Evolutionary conservation across 2,797 vertebrate species (phyloP).

Genomic region (Ctenosaura bakeri): DNA sequence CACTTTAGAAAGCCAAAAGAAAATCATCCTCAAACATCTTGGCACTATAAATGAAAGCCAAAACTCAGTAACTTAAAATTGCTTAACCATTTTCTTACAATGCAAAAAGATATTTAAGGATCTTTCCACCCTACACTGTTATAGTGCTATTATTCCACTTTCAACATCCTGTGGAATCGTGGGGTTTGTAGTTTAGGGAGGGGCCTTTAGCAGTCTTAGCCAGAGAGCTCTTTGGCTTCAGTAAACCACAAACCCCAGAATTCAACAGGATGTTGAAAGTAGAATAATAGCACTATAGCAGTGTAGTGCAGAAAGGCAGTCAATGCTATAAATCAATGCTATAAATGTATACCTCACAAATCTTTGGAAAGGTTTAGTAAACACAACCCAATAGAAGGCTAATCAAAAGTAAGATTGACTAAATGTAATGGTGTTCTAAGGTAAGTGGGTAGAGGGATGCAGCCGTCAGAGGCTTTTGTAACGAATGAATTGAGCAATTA

Average conservation of each 20-base stretch:
- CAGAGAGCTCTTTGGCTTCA: too few relatives aligned
- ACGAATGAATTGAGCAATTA: neutral
- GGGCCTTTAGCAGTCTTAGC: too few relatives aligned
- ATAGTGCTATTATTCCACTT: too few relatives aligned
- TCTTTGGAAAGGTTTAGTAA: neutral
- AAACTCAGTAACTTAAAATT: constrained; percentile 13
- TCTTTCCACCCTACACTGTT: too few relatives aligned
- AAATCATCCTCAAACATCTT: neutral
- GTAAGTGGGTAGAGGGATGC: neutral
- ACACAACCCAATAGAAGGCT: neutral
- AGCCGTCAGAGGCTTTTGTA: neutral
- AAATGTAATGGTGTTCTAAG: neutral
- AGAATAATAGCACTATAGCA: too few relatives aligned
- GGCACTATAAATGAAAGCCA: neutral
- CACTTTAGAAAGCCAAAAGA: neutral
- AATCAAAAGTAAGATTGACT: neutral
- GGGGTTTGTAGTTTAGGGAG: too few relatives aligned
- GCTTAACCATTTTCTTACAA: neutral
- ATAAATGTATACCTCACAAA: neutral
- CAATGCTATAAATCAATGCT: neutral
- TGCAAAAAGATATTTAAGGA: constrained; percentile 6
- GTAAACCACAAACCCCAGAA: too few relatives aligned
- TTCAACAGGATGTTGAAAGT: too few relatives aligned
- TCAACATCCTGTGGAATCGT: too few relatives aligned
- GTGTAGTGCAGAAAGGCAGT: too few relatives aligned